Evolutionary conservation across 2,888 invertebrate genomes (phyloP), one percentile per base, ranked within the genome.

Genomic region (Cordilura impudica): DNA sequence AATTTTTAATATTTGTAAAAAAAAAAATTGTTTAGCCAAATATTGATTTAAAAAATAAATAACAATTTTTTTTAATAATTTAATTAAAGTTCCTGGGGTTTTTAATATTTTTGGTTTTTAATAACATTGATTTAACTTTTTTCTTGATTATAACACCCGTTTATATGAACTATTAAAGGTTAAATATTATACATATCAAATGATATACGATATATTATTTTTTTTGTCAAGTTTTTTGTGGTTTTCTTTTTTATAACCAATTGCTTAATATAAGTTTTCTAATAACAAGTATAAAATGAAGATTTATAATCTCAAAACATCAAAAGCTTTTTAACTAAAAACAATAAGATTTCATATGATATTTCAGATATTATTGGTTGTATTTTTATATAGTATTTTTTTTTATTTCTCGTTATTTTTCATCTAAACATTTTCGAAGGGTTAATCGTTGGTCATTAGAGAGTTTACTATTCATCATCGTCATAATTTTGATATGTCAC

Each of bases 401-500:
- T 61, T 29, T 18, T 14, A 7, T 14, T 58, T 39, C 19, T 10
- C 29, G 29, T 12, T 43, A 31, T 49, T 66, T 67, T 23, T 39
- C 5, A 1, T 26, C 21, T 21, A 6, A 61, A 56, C 66, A 60
- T 75, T 45, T 26, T 16, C 14, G 51, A 18, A 23, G 19, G 21
- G 31, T 23, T 35, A 53, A 66, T 67, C 58, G 54, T 69, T 70
- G 60, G 82, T 80, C 75, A 6, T 69, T 61, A 18, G 78, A 67
- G 70, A 67, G 67, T 82, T 70, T 84, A 87, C 70, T 92, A 93
- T 88, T 94, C 94, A 80, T 95, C 95, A 84, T 96, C 97, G 84
- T 97, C 97, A 86, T 97, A 97, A 89, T 97, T 96, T 89, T 96
- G 96, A 91, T 98, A 98, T 87, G 96, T 97, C 70, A 98, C 97